phyloP scores from a whole-genome alignment of 2,113 vertebrate genomes.

The Pelobates fuscus region DNA sequence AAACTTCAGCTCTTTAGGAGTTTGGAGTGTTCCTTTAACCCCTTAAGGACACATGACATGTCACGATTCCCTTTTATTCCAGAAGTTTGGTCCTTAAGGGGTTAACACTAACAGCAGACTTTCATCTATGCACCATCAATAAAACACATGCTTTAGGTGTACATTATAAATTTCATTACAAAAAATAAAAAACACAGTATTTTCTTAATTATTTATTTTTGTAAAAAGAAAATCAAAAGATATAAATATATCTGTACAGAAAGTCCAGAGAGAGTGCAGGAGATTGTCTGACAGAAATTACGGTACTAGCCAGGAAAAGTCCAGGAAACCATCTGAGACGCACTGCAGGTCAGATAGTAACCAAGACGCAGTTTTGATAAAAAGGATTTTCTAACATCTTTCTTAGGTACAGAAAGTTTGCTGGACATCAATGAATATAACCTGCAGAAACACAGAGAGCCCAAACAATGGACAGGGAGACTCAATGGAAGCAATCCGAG shows the following conservation, averaged over 20 bases:
- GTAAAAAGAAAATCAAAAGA: constrained; percentile 40
- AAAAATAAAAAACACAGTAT: too few species aligned
- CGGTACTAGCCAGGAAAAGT: constrained; percentile 9
- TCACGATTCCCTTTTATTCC: too few species aligned
- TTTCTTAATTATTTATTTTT: constrained; percentile 26
- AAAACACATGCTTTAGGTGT: too few species aligned
- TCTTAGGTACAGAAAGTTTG: neutral
- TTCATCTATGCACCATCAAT: too few species aligned
- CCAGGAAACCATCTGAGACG: neutral
- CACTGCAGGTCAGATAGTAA: neutral
- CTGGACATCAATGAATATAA: too few species aligned
- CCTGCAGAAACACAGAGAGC: neutral
- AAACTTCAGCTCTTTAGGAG: too few species aligned
- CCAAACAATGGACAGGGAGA: neutral
- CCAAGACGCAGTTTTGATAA: neutral
- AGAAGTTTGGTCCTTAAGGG: too few species aligned
- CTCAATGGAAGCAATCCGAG: constrained; percentile 11
- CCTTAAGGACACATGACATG: too few species aligned
- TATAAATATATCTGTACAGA: constrained; percentile 50
- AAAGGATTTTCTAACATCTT: too few species aligned
- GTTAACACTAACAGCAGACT: too few species aligned
- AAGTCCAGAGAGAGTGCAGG: constrained; percentile 19
- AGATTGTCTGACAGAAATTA: constrained; percentile 2
- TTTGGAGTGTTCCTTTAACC: too few species aligned
- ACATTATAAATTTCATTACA: too few species aligned